Conservation (phyloP, 1,140 invertebrate species). For the Campodea augens region DNA sequence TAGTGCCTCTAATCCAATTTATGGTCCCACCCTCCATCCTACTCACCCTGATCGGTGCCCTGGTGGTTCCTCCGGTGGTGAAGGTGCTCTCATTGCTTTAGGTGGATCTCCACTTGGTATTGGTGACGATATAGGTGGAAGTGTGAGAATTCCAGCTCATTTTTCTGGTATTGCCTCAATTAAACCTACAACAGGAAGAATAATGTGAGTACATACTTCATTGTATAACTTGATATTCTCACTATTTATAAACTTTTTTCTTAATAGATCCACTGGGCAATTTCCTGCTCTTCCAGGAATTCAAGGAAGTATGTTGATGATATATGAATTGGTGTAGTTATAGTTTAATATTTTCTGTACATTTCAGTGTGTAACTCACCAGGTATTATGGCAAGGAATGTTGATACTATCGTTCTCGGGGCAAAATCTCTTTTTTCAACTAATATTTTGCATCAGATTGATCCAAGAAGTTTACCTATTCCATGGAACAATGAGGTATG, state of each 20-base stretch:
- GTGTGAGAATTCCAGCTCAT: constrained; percentile 25
- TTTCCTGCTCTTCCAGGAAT: constrained; percentile 1
- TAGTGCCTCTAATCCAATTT: constrained; percentile 17
- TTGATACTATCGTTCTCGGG: constrained; percentile 3
- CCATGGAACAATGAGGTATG: constrained; percentile 15
- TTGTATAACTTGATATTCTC: not conserved
- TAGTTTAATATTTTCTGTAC: not conserved
- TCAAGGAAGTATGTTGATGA: constrained; percentile 7
- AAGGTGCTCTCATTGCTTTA: constrained; percentile 18
- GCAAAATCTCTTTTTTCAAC: constrained; percentile 3
- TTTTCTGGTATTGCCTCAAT: constrained; percentile 19
- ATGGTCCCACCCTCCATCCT: constrained; percentile 14
- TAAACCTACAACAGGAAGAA: constrained; percentile 14
- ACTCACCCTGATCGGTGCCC: constrained; percentile 11
- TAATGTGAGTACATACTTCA: not conserved
- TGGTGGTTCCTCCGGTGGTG: constrained; percentile 17
- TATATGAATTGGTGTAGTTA: too few relatives aligned
- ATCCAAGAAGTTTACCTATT: constrained; percentile 11
- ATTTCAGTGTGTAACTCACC: constrained; percentile 9
- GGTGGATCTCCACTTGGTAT: constrained; percentile 21
- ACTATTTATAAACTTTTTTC: constrained; percentile 1
- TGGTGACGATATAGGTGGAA: constrained; percentile 30
- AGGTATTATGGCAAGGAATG: constrained; percentile 9
- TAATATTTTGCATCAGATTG: constrained; percentile 3
- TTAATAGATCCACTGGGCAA: not conserved